Percentiles rank a stretch among this genome's conserved stretches.
phyloP scores from a whole-genome alignment of 1,140 invertebrate species.

The Anastrepha obliqua region DNA sequence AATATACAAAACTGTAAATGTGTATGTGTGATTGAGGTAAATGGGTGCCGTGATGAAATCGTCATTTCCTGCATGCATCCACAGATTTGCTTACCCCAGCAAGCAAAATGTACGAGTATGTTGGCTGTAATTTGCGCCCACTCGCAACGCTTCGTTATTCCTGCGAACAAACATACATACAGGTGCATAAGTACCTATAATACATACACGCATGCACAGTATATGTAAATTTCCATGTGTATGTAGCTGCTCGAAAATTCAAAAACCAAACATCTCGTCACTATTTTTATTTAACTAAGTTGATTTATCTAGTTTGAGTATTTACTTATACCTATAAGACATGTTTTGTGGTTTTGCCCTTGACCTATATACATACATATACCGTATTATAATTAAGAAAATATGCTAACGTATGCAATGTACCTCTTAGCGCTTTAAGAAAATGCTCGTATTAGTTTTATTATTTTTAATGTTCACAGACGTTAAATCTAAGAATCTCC shows the following conservation, averaged over 20 bases:
- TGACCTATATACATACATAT: background rate
- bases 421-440: conserved; percentile 44
- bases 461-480: background rate
- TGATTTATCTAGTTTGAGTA: conserved; percentile 23
- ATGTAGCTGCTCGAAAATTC: background rate
- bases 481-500: conserved; percentile 19
- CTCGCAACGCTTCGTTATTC: too few species aligned
- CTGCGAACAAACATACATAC: too few species aligned
- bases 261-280: conserved; percentile 9
- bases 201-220: background rate
- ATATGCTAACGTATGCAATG: conserved; percentile 18
- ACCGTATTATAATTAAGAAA: background rate
- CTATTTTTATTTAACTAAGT: conserved; percentile 10
- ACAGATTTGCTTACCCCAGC: too few species aligned
- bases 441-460: conserved; percentile 29
- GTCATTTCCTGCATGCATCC: too few species aligned
- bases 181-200: background rate
- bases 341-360: conserved; percentile 16
- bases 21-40: too few species aligned
- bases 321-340: conserved; percentile 29
- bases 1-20: too few species aligned
- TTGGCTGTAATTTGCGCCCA: too few species aligned
- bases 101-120: too few species aligned
- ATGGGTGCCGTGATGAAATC: too few species aligned
- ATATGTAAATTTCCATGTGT: too few species aligned